Conservation (phyloP, 2,113 vertebrate species). For the Bostrychus sinensis region DNA sequence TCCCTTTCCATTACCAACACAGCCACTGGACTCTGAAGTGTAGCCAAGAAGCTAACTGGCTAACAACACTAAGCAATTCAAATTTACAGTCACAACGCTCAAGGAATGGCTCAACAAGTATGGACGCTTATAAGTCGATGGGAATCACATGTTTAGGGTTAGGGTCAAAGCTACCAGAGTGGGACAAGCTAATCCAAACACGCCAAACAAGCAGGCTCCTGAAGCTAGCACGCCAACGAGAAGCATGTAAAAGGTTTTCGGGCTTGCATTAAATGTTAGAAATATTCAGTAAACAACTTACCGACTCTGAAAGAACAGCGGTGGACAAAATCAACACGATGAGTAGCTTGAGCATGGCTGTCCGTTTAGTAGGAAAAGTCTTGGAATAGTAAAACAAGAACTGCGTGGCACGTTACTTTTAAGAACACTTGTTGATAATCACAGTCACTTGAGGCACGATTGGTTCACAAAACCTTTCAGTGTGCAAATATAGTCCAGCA, state of each 20-base stretch:
- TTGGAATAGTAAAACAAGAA: not conserved
- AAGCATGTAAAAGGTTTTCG: not conserved
- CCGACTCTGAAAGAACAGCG: conserved; percentile 77
- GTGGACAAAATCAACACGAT: conserved; percentile 68
- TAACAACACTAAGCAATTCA: conserved; percentile 10
- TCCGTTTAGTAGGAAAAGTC: conserved; percentile 2
- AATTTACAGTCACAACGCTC: not conserved
- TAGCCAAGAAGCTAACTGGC: conserved; percentile 4
- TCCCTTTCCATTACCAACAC: not conserved
- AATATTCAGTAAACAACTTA: conserved; percentile 57
- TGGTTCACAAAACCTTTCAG: not conserved
- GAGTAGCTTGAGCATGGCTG: conserved; percentile 68
- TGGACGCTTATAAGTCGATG: not conserved
- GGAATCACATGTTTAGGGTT: not conserved
- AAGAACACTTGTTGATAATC: not conserved
- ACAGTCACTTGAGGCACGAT: not conserved
- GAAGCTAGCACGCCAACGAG: no score
- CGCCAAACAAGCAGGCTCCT: not conserved
- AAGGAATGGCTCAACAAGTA: not conserved
- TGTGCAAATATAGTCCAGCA: conserved; percentile 32
- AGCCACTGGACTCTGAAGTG: not conserved
- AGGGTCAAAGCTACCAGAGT: not conserved
- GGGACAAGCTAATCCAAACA: not conserved
- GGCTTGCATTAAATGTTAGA: not conserved
- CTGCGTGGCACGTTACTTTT: not conserved